These are phyloP conservation scores for Myrmophylax atrothorax DNA, from an alignment of 2,113 vertebrate species.

Conservation along the genomic window DNA sequence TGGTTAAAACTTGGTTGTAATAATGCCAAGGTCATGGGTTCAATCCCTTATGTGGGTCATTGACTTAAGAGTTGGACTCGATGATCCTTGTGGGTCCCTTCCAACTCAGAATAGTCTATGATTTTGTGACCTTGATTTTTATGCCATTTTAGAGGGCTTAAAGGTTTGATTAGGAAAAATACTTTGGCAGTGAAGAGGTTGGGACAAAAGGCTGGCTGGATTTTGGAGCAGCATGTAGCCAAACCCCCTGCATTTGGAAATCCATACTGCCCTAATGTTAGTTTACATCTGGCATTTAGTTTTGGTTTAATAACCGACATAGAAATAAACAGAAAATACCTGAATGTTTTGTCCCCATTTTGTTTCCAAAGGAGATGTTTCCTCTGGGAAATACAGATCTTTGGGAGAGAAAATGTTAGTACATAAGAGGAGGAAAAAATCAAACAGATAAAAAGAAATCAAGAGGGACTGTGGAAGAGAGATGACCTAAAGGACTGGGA, in stretches of 20 bases:
- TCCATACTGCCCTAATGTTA: background rate
- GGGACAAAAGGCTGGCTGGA: background rate
- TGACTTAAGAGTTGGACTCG: no score
- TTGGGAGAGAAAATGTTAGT: background rate
- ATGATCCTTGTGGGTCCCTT: no score
- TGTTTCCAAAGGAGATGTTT: background rate
- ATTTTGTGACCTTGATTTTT: background rate
- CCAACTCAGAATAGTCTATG: no score
- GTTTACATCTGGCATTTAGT: background rate
- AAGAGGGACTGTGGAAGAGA: background rate
- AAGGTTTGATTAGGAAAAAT: background rate
- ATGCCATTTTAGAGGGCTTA: background rate
- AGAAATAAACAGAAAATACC: background rate
- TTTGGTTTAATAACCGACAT: background rate
- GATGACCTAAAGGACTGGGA: background rate
- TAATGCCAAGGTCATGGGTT: no score
- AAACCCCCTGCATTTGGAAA: background rate
- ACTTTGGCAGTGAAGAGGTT: background rate
- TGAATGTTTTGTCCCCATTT: background rate
- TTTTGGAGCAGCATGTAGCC: background rate
- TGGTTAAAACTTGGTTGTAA: no score
- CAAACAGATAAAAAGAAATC: background rate
- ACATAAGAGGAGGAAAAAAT: background rate
- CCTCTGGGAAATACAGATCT: background rate
- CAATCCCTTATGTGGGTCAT: no score